Percentiles rank a stretch among this genome's conserved stretches.
Conservation (phyloP, 2,888 invertebrate species). For the Abrostola triplasia region DNA sequence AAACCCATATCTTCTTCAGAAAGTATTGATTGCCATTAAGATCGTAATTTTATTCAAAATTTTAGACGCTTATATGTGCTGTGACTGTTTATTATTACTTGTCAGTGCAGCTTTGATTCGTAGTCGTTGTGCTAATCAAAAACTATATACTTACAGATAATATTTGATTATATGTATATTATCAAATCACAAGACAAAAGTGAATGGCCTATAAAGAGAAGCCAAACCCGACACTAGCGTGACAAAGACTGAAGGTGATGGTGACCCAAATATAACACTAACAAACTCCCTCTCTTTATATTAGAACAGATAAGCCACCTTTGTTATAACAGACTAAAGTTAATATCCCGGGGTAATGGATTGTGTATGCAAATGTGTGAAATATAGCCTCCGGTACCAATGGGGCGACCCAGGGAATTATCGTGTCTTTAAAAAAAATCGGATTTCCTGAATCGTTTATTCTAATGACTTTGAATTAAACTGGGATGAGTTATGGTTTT, state of each 20-base stretch:
- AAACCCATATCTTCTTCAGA: no score
- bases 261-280: not conserved
- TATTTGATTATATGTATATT: no score
- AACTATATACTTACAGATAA: no score
- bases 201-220: not conserved
- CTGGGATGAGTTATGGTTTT: constrained; percentile 3
- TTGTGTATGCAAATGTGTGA: constrained; percentile 33
- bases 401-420: not conserved
- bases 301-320: not conserved
- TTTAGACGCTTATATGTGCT: no score
- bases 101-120: no score
- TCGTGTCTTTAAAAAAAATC: constrained; percentile 9
- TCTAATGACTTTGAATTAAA: constrained; percentile 19
- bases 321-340: constrained; percentile 16
- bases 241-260: no score
- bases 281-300: not conserved
- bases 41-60: no score
- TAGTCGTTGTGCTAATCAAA: no score
- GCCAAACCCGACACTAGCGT: not conserved
- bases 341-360: constrained; percentile 18
- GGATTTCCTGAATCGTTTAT: constrained; percentile 18
- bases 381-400: constrained; percentile 15
- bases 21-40: no score
- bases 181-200: no score
- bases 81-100: no score